These are phyloP conservation scores for Caradrina clavipalpis DNA, from an alignment of 2,888 invertebrate species.

Conservation along the genomic window DNA sequence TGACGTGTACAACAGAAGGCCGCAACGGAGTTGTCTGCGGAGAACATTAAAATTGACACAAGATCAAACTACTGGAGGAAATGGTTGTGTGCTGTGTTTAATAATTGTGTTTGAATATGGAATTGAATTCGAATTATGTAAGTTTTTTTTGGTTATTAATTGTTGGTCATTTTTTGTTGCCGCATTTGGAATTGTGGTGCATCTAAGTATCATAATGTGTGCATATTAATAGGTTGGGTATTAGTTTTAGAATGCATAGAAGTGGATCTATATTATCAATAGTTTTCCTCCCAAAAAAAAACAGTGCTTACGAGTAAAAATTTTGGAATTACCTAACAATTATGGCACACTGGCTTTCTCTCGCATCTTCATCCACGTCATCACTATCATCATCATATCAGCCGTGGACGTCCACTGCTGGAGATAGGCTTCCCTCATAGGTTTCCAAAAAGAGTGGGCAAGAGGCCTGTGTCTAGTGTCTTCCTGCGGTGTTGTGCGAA, in stretches of 20 bases:
- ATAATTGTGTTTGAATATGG: slow-evolving; percentile 51
- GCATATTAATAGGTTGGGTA: background rate
- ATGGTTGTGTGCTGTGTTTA: slow-evolving; percentile 58
- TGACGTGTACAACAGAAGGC: slow-evolving; percentile 42
- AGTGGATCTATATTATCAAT: no score
- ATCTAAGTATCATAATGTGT: background rate
- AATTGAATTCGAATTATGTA: slow-evolving; percentile 54
- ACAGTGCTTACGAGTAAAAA: no score
- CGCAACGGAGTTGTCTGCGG: slow-evolving; percentile 25
- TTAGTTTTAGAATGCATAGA: background rate
- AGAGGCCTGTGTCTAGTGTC: no score
- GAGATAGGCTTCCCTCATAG: no score
- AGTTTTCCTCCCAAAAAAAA: no score
- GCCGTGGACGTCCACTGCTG: no score
- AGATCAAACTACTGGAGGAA: slow-evolving; percentile 37
- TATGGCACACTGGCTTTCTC: no score
- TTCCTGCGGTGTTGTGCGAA: no score
- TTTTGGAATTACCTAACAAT: no score
- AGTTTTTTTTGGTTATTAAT: slow-evolving; percentile 30
- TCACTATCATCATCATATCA: no score
- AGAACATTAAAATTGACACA: slow-evolving; percentile 56
- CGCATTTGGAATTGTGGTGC: background rate
- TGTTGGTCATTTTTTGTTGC: background rate
- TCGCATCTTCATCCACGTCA: no score
- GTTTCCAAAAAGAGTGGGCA: no score